Conservation (phyloP, 2,113 vertebrate genomes). For the Psilopsiagon aymara region DNA sequence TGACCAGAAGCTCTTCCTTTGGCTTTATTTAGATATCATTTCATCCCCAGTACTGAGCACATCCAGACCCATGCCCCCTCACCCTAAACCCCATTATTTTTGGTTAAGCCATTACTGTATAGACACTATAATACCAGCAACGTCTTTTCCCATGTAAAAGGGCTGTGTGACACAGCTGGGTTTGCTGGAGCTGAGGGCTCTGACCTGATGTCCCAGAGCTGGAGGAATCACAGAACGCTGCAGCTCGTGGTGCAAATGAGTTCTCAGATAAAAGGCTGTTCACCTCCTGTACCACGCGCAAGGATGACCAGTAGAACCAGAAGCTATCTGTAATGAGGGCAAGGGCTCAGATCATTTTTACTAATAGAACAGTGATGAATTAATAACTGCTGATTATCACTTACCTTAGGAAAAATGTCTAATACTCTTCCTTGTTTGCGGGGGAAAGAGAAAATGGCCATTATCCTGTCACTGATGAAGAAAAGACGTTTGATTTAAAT, state of each 20-base stretch:
- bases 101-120: background rate
- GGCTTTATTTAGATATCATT: background rate
- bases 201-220: background rate
- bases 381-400: background rate
- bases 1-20: background rate
- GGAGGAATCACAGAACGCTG: background rate
- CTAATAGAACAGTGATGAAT: background rate
- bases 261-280: background rate
- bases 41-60: background rate
- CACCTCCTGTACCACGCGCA: background rate
- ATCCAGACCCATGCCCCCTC: background rate
- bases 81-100: background rate
- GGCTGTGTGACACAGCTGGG: background rate
- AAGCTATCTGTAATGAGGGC: background rate
- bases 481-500: background rate
- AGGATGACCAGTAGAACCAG: background rate
- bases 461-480: background rate
- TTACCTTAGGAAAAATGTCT: background rate
- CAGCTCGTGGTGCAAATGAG: background rate
- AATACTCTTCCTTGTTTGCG: background rate
- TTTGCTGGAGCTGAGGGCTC: background rate
- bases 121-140: rapidly evolving
- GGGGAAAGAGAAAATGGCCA: background rate
- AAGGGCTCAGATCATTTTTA: background rate
- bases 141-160: rapidly evolving